Base-by-base conservation (phyloP, 2,113 vertebrate genomes). In the Myiagra hebetior region DNA sequence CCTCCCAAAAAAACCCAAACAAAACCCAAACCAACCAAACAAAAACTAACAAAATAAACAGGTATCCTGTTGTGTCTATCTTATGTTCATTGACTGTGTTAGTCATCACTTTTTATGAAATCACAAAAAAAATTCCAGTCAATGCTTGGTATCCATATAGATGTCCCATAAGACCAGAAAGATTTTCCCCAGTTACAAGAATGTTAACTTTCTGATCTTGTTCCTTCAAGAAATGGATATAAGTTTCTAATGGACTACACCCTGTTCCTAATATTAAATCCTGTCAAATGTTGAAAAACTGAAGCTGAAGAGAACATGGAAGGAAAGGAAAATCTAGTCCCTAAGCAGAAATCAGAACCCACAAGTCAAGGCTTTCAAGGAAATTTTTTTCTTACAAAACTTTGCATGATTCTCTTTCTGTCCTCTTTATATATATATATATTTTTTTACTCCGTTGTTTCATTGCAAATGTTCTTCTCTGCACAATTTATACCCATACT, bases 1-100 rank as follows among this genome's bases (percentile, higher is more conserved):
- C 10, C 8, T 2, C 1, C 10, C 1, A 19, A 39, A 63, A 68
- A 70, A 23, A 3, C 7, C 22, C 20, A 6, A 20, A 13, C 4
- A 44, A 56, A 31, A 15, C 6, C 4, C 11, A 17, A 17, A 6
- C 4, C 4, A 33, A 23, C 5, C 12, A 41, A 42, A 9, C 7
- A 31, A 27, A 77, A 33, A 11, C 10, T 37, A 39, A 26, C 3
- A 41, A 35, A 79, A 56, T 20, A 39, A 60, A 31, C 7, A n/a
- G 31, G 39, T 70, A 49, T 79, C 10, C 11, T 59, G 4, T 44
- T 14, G 31, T 55, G 2, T 11, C 28, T 67, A 6, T n/a, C 26
- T 20, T 28, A 31, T 53, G 26, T 41, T 46, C 4, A 50, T 24
- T 47, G 24, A 27, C 11, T 23, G 3, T 47, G 7, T 33, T 80